Evolutionary conservation across 1,140 invertebrate genomes (phyloP), one percentile per base, ranked within the genome.

Genomic region (Sinonovacula constricta): DNA sequence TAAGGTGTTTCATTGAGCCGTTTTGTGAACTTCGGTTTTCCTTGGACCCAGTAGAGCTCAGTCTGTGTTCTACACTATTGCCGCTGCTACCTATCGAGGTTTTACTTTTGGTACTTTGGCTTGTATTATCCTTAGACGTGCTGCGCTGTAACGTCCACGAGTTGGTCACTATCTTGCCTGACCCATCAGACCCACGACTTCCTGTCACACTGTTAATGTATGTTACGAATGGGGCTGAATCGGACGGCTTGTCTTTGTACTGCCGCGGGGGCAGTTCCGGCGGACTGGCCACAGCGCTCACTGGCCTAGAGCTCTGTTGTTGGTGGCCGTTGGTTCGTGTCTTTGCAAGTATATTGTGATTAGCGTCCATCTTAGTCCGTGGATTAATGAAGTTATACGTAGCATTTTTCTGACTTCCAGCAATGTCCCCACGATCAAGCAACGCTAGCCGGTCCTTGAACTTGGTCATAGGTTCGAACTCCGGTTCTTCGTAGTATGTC

Each of bases 401-500:
- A 28, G 70, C 71, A 53, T 79, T 74, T 24, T 80, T 60, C 51
- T 71, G 31, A 22, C 69, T 78, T 5, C 65, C 66, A 7, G 22
- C 60, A 3, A 70, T 60, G 66, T 87, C 75, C 18, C 87, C 86
- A 26, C 81, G 67, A 22, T 88, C 86, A 7, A 89, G 30, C 45
- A 85, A 81, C 24, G 75, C 75, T 10, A 89, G 53, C 10, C 88
- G 75, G 10, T 86, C 83, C 45, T 83, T 79, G 36, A 89, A 87
- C 14, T 89, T 82, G 36, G 87, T 87, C 68, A 89, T 67, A 1
- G 85, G 84, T 77, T 89, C 87, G 68, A 89, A 90, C 26, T 85
- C 88, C 12, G 89, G 89, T 60, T 89, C 89, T 66, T 90, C 89
- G 81, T 86, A 90, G 75, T 87, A 89, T 39, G 86, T 88, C 53